Evolutionary conservation across 2,113 vertebrate genomes (phyloP), one percentile per base, ranked within the genome.

Genomic region (Porphyrio hochstetteri): DNA sequence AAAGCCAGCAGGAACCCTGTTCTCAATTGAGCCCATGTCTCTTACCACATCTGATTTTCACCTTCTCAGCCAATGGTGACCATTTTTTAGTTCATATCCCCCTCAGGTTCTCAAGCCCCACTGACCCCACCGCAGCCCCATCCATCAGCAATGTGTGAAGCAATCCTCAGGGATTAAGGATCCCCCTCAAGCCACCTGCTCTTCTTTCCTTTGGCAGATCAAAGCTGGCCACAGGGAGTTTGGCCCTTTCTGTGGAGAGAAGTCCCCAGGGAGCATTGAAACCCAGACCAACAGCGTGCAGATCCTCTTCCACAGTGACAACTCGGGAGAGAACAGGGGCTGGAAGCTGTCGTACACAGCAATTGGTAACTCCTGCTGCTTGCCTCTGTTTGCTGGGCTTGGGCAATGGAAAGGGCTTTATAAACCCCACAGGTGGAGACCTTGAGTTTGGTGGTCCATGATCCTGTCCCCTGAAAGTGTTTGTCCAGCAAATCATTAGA

Each of bases 241-340:
- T 11, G 99, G 99, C 10, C 99, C 99, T 31, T 99, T 99, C 84
- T 99, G 99, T 94, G 99, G 99, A 14, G 97, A 97, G 74, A 97
- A 75, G 67, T 97, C 98, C n/a, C 99, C 99, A 1, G 99, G 98
- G 23, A 86, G 76, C 61, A 98, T 99, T 86, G 96, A 98, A 86
- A 99, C 98, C 1, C 96, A 98, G 95, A 99, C 97, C 91, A 98
- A 98, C 96, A 93, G 87, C 0, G 85, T 98, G 38, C 97, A 96
- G 83, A 97, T 99, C 56, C 36, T 96, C 25, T 99, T 99, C 95
- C 99, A 99, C 96, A 99, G 98, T 10, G 99, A 99, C 97, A 98
- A 98, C 94, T 99, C 99, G 0, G 99, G 99, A 52, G 99, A 99
- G 75, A 99, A 99, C 91, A 91, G 94, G 6, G 99, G 99, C 93